Percentiles rank a stretch among this genome's conserved stretches.
Evolutionary conservation across 92 coral and sea anemone genomes (phyloP).

Genomic region (Paragorgia papillata): DNA sequence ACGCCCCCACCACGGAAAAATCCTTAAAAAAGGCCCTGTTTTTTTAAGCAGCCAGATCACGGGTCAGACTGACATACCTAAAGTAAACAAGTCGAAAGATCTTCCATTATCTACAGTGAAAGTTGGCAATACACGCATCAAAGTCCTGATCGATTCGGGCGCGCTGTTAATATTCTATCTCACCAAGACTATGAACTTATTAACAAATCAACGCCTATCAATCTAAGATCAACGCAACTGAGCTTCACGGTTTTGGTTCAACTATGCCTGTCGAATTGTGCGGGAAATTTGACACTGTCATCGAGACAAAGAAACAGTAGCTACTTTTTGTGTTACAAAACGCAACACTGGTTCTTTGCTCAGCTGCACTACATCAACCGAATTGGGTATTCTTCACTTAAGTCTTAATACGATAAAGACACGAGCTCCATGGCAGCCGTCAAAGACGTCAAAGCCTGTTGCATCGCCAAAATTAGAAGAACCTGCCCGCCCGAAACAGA

Average conservation of each 20-base stretch:
- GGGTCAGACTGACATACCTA: too few relatives aligned
- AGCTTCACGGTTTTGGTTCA: constrained; percentile 40
- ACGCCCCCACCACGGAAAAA: too few relatives aligned
- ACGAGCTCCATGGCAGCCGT: too few relatives aligned
- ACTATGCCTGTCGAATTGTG: constrained; percentile 33
- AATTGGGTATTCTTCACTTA: not conserved
- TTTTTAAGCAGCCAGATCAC: too few relatives aligned
- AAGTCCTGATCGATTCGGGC: constrained; percentile 38
- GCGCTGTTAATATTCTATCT: constrained; percentile 45
- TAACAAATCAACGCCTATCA: not conserved
- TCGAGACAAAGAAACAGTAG: constrained; percentile 36
- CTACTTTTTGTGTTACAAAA: constrained; percentile 45
- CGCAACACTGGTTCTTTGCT: constrained; percentile 32
- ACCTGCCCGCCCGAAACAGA: too few relatives aligned
- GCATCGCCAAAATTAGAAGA: not conserved
- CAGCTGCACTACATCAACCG: constrained; percentile 39
- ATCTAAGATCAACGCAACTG: constrained; percentile 12
- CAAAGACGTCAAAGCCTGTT: too few relatives aligned
- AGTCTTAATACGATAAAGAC: constrained; percentile 23
- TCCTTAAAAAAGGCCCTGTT: too few relatives aligned
- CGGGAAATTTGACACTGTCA: constrained; percentile 51
- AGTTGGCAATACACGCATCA: constrained; percentile 15
- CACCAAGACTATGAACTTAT: constrained; percentile 11
- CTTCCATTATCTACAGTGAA: constrained; percentile 18
- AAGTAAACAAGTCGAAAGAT: not conserved